Conservation (phyloP, 2,888 invertebrate species). For the Psylliodes chrysocephalus region DNA sequence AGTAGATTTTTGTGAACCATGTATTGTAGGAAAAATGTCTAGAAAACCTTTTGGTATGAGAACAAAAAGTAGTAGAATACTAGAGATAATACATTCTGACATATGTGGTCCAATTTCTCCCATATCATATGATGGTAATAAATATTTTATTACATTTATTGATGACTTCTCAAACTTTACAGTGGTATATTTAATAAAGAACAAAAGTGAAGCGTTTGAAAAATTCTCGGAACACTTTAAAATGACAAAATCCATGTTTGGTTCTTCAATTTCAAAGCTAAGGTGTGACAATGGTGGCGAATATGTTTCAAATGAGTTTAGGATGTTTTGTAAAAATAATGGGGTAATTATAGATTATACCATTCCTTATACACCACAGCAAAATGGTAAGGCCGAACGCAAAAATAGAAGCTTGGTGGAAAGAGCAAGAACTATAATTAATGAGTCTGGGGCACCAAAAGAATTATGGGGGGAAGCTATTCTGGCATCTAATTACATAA, state of each 20-base stretch:
- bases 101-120: neutral
- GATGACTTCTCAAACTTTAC: neutral
- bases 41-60: conserved; percentile 11
- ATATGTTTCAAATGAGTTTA: neutral
- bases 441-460: too few relatives aligned
- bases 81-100: conserved; percentile 10
- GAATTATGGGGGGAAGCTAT: neutral
- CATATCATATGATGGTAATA: conserved; percentile 11
- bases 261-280: neutral
- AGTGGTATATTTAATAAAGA: neutral
- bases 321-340: conserved; percentile 1
- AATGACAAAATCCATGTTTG: neutral
- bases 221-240: neutral
- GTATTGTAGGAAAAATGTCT: too few relatives aligned
- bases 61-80: too few relatives aligned
- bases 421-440: neutral
- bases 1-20: conserved; percentile 36
- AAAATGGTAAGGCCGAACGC: conserved; percentile 17
- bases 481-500: neutral
- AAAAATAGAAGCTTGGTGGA: neutral
- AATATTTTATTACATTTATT: conserved; percentile 26
- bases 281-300: conserved; percentile 12
- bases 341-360: conserved; percentile 22
- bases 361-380: neutral
- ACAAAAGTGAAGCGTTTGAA: neutral